phyloP scores from a whole-genome alignment of 2,888 invertebrate genomes.

The Dorcus parallelipipedus region DNA sequence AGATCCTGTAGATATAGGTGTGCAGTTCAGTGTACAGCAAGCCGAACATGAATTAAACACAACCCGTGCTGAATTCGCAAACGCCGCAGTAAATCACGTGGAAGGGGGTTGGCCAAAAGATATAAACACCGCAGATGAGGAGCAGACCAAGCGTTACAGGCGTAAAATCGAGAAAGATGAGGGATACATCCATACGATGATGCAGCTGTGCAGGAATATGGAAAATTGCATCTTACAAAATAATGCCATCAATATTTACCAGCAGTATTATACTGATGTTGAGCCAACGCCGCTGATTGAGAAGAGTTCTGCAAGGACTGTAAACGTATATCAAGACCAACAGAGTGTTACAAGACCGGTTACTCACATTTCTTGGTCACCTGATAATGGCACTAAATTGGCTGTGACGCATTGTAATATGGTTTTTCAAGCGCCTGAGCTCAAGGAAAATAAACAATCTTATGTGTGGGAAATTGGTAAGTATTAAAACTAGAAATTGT shows the following conservation, averaged over 20 bases:
- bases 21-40: conserved; percentile 59
- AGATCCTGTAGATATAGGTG: conserved; percentile 61
- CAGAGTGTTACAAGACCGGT: conserved; percentile 65
- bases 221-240: conserved; percentile 90
- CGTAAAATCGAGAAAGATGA: conserved; percentile 94
- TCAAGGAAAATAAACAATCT: conserved; percentile 64
- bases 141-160: conserved; percentile 79
- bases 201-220: conserved; percentile 70
- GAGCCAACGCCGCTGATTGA: conserved; percentile 70
- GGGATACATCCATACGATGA: conserved; percentile 73
- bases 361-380: conserved; percentile 85
- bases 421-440: conserved; percentile 66
- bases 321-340: conserved; percentile 84
- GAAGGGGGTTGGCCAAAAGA: conserved; percentile 98
- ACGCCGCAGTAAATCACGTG: conserved; percentile 76
- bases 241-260: conserved; percentile 90
- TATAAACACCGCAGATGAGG: conserved; percentile 79
- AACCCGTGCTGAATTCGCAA: conserved; percentile 66
- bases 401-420: conserved; percentile 84
- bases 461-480: conserved; percentile 93
- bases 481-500: conserved; percentile 17
- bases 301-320: conserved; percentile 70
- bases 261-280: conserved; percentile 79
- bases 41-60: conserved; percentile 67
- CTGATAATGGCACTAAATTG: conserved; percentile 78